Conservation (phyloP, 2,888 invertebrate genomes). For the Gasteruption jaculator region DNA sequence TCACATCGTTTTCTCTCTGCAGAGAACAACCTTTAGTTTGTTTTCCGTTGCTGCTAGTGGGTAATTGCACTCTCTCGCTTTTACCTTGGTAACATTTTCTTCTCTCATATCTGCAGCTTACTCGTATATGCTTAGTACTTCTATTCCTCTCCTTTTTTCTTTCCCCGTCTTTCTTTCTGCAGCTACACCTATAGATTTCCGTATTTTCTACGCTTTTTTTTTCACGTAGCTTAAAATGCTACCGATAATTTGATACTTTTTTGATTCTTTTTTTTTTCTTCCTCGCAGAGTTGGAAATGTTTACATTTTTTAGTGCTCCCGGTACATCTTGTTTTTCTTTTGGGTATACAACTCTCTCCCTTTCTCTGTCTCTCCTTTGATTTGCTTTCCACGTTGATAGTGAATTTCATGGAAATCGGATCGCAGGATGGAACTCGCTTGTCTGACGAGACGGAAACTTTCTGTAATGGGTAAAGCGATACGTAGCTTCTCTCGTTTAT, state of each 20-base stretch:
- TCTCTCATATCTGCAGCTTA: no score
- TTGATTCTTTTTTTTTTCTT: no score
- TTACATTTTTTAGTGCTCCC: no score
- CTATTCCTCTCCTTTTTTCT: constrained; percentile 37
- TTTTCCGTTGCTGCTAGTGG: constrained; percentile 46
- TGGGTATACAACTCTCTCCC: no score
- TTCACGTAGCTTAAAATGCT: no score
- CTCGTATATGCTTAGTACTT: constrained; percentile 23
- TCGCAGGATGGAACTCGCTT: constrained; percentile 13
- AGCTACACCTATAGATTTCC: no score
- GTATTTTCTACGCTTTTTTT: no score
- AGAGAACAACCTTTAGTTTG: constrained; percentile 46
- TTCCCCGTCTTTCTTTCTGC: constrained; percentile 14
- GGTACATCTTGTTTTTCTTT: no score
- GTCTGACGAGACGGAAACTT: constrained; percentile 25
- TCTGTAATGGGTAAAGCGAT: constrained; percentile 27
- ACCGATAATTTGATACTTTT: no score
- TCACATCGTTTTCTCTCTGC: constrained; percentile 14
- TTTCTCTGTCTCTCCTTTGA: no score
- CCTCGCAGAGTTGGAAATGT: no score
- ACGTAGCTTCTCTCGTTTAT: constrained; percentile 19
- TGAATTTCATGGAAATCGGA: constrained; percentile 20
- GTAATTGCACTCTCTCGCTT: constrained; percentile 47
- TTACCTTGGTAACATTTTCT: constrained; percentile 38
- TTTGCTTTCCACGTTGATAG: constrained; percentile 12